Conservation (phyloP, 2,113 vertebrate species). For the Anseranas semipalmata region DNA sequence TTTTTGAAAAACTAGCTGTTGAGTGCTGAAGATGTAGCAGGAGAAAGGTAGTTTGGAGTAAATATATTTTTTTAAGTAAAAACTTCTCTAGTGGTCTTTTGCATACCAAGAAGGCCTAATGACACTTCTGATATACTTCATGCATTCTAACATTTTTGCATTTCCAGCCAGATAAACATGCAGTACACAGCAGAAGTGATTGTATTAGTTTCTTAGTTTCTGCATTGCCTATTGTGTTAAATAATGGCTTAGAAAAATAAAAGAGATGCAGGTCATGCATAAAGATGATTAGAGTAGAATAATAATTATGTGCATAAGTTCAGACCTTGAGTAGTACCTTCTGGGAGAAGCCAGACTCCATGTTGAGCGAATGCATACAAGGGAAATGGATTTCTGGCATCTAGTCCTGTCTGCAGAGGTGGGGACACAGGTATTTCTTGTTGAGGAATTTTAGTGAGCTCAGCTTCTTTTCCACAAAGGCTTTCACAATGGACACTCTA, state of each 20-base stretch:
- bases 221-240: constrained; percentile 48
- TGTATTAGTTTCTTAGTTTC: constrained; percentile 50
- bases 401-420: background rate
- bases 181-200: background rate
- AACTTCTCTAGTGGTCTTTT: background rate
- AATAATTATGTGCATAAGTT: background rate
- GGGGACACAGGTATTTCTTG: background rate
- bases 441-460: background rate
- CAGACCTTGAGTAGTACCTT: background rate
- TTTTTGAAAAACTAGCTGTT: background rate
- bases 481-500: background rate
- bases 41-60: background rate
- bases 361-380: background rate
- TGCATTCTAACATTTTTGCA: constrained; percentile 23
- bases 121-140: constrained; percentile 5
- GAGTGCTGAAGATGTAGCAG: background rate
- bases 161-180: constrained; percentile 28
- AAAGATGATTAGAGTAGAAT: constrained; percentile 37
- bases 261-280: constrained; percentile 56
- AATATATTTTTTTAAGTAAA: background rate
- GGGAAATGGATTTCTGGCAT: background rate
- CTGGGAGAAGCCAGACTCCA: background rate
- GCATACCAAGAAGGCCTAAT: background rate
- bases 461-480: background rate
- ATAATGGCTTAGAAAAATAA: constrained; percentile 50